These are phyloP conservation scores for Bradypus variegatus DNA, from an alignment of 2,797 vertebrate species.

Conservation along the genomic window DNA sequence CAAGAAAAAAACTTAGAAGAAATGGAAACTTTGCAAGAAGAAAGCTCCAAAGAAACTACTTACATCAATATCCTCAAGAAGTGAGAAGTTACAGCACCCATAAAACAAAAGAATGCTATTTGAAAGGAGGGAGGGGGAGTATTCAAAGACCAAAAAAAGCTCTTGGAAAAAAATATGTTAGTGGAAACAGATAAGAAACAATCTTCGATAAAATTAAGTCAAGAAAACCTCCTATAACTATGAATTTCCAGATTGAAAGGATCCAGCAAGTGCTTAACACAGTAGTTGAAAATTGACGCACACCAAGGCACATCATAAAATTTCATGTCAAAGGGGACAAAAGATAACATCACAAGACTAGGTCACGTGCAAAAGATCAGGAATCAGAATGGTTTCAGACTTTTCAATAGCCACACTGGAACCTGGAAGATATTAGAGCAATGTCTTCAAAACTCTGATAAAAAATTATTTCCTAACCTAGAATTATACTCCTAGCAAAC, in stretches of 20 bases:
- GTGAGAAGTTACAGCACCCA: not conserved
- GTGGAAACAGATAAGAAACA: not conserved
- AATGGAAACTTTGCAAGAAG: conserved; percentile 4
- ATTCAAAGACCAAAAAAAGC: not conserved
- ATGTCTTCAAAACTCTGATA: not conserved
- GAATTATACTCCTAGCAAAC: not conserved
- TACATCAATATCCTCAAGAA: not conserved
- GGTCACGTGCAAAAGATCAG: not conserved
- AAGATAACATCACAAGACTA: not conserved
- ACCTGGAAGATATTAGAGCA: not conserved
- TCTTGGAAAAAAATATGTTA: conserved; percentile 22
- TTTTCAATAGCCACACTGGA: not conserved
- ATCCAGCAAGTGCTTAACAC: not conserved
- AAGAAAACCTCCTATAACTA: not conserved
- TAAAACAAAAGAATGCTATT: not conserved
- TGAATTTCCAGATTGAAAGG: not conserved
- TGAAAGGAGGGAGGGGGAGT: not conserved
- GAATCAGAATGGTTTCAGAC: not conserved
- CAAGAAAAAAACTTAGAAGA: not conserved
- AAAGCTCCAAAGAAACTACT: not conserved
- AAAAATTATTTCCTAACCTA: conserved; percentile 11
- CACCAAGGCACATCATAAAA: not conserved
- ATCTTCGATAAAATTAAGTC: not conserved
- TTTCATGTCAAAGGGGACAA: not conserved
- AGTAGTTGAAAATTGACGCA: not conserved